Base-by-base conservation (phyloP, 2,113 vertebrate genomes). In the Cyrtonyx montezumae region DNA sequence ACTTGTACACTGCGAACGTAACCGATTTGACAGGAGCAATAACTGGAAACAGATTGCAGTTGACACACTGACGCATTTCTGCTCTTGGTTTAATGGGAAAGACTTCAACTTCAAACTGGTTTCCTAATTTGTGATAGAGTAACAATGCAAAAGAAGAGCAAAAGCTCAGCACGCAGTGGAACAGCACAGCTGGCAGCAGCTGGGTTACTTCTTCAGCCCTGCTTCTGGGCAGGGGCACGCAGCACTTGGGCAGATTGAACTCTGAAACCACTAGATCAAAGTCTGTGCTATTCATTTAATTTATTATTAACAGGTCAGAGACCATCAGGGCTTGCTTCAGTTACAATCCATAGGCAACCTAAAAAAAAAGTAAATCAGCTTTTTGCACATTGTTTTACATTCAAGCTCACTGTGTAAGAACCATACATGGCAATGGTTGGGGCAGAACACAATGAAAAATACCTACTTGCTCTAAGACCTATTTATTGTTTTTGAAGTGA, bases 31-130 rank as follows among this genome's bases (percentile, higher is more conserved):
- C 91, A 86, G 79, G 32, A 90, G 73, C 83, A 88, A 73, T 40
- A 83, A 93, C 36, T 83, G 88, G 83, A 83, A 95, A 87, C 86
- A 94, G 91, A 85, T 32, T 88, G 76, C 36, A 86, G 83, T 32
- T 77, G 92, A 69, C 94, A 91, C 2, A 0, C 1, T 79, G 91
- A 90, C 2, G 1, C 83, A 67, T 62, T 93, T 70, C 63, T 66
- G 40, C 55, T 85, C 91, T n/a, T 80, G 68, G 85, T 94, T 94
- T 88, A 95, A 70, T 79, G 91, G 36, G 26, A 48, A 86, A 83
- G 68, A 56, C 79, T 91, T 86, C 77, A 67, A 66, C 53, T 73
- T 74, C 61, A 61, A 88, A 83, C 59, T 77, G 48, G 65, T 77
- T 85, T 79, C 37, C 73, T 70, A 85, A 56, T 55, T 34, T 53